A percentile compares a stretch with the other conserved stretches of the same genome.
Conservation (phyloP, 2,888 invertebrate species). For the Osmoderma eremita region DNA sequence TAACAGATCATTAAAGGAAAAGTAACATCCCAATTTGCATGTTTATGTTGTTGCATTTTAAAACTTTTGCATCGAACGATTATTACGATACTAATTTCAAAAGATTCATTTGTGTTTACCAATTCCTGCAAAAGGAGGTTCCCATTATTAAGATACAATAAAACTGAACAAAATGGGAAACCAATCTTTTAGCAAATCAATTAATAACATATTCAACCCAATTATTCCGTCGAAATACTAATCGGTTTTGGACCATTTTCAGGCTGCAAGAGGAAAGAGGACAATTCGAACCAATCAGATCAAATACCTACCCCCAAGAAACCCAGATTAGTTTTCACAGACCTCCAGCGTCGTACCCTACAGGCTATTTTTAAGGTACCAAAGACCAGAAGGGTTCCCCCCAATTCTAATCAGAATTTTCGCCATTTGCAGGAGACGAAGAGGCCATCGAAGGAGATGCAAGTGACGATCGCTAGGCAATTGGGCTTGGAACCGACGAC, state of each 20-base stretch:
- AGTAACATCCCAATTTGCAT: no score
- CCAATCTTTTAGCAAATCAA: no score
- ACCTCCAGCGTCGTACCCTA: conserved; percentile 99
- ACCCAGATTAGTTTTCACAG: conserved; percentile 99
- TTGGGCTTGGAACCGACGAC: conserved; percentile 97
- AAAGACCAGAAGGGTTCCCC: conserved; percentile 42
- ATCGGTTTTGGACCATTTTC: conserved; percentile 44
- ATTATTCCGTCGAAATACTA: no score
- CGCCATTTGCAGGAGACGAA: conserved; percentile 88
- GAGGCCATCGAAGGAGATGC: conserved; percentile 99
- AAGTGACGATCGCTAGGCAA: conserved; percentile 98
- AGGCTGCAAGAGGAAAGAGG: conserved; percentile 98
- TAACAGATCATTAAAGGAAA: no score
- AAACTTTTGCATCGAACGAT: no score
- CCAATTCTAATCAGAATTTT: not conserved
- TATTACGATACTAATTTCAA: no score
- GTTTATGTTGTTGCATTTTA: no score
- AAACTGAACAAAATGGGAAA: no score
- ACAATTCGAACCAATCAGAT: conserved; percentile 79
- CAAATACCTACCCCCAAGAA: conserved; percentile 96
- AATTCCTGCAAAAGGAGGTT: no score
- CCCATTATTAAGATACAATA: no score
- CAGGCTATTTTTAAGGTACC: conserved; percentile 99
- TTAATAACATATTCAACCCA: no score
- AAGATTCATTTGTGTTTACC: no score